These are phyloP conservation scores for Zaprionus africanus DNA, from an alignment of 1,140 invertebrate species.

Conservation along the genomic window DNA sequence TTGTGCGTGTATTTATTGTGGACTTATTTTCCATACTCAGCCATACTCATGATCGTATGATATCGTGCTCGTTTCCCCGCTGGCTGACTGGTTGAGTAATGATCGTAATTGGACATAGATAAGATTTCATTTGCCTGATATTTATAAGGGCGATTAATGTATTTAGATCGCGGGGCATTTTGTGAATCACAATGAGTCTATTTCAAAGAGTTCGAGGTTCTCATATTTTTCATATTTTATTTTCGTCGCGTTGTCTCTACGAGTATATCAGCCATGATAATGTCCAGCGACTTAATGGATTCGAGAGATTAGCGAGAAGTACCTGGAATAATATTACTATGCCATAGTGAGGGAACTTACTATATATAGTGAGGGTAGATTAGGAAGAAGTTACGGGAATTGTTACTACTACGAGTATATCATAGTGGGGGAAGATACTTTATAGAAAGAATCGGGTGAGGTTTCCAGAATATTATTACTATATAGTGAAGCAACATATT, in stretches of 20 bases:
- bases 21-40: slow-evolving; percentile 2
- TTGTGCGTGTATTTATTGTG: background rate
- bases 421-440: no score
- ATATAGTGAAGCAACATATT: no score
- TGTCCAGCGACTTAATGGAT: slow-evolving; percentile 15
- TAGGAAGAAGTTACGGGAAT: no score
- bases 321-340: background rate
- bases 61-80: slow-evolving; percentile 8
- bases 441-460: no score
- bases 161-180: slow-evolving; percentile 4
- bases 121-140: slow-evolving; percentile 22
- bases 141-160: slow-evolving; percentile 29
- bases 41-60: slow-evolving; percentile 27
- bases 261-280: slow-evolving; percentile 16
- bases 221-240: slow-evolving; percentile 16
- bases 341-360: no score
- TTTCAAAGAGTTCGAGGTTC: background rate
- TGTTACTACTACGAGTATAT: no score
- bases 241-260: slow-evolving; percentile 6
- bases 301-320: slow-evolving; percentile 6
- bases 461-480: no score
- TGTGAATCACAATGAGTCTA: slow-evolving; percentile 22
- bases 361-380: no score
- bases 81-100: slow-evolving; percentile 33
- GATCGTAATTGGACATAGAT: slow-evolving; percentile 28